Evolutionary conservation across 2,797 vertebrate species (phyloP), one percentile per base, ranked within the genome.

Genomic region (Gadopsis bispinosus): DNA sequence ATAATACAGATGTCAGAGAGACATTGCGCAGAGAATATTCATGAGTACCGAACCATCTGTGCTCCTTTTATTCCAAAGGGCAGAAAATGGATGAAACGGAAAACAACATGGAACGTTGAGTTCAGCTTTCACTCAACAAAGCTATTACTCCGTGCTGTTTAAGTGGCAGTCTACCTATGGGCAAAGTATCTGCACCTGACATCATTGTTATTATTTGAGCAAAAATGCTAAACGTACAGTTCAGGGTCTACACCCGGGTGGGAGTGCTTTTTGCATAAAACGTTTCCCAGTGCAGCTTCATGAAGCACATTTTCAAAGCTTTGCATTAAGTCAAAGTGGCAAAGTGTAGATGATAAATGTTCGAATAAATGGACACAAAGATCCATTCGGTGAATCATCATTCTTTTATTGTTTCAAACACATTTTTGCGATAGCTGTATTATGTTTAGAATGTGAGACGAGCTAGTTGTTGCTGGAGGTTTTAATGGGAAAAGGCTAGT

Each of bases 401-500:
- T 37, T 33, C 17, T 56, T 85, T 45, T n/a, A 47, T 78, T 70
- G 16, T 65, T 69, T 68, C 16, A 53, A 22, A 72, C 53, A 63
- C 51, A 26, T 73, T 67, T 77, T 77, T 67, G 10, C 37, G 17
- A 45, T 14, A 47, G 33, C 50, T 53, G 19, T 39, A 22, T 17
- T 60, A 19, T 69, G 4, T 58, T 33, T 35, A 48, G 55, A 54
- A 48, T 69, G 62, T 53, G 12, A 65, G 68, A 73, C 61, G 19
- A 78, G 56, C 50, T 65, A 1, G 60, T 73, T 75, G 41, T 72
- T 68, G 43, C 47, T 41, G 14, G 5, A 45, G 19, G 48, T 33
- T 80, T 81, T 77, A 68, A 79, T 83, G 48, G 43, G 59, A 72
- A 80, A 80, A 45, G 37, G 33, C 51, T 35, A 5, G 61, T 88